Evolutionary conservation across 2,888 invertebrate genomes (phyloP), one percentile per base, ranked within the genome.

Genomic region (Drosophila algonquin): DNA sequence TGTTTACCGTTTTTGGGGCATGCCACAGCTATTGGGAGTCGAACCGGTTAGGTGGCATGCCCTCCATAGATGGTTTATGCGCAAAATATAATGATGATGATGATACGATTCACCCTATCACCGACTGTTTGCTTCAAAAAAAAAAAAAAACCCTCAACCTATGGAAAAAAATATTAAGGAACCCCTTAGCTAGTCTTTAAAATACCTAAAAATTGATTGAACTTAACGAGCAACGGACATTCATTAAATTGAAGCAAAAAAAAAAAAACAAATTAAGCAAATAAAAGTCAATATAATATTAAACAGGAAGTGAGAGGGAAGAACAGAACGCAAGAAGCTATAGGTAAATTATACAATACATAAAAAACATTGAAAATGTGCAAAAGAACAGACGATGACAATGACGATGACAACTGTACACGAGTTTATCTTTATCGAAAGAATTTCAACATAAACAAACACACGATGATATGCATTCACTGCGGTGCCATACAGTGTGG

Each of bases 191-290:
- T 67, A 67, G 67, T 56, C 67, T 65, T 65, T 67, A 44, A 72
- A 73, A 73, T 72, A 55, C 54, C 56, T 46, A 30, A 32, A 5
- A 44, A 45, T 80, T 68, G 57, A 87, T 78, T 81, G 76, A 86
- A 72, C 79, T 89, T 87, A 87, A 79, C 75, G 82, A 57, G 56
- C 86, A 85, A 87, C 86, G 82, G 87, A 84, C 83, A 87, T 89
- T 87, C 89, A 88, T 77, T 62, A 54, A 81, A 77, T 81, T 75
- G 81, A 87, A 76, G 55, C 44, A 73, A 72, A 73, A n/a, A 8
- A 27, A 30, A 8, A 8, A 8, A 30, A 30, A 8, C 1, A 30
- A 63, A 50, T 40, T 30, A 57, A 62, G 53, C 18, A 18, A 70
- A 54, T 69, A 45, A 65, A 45, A 54, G 14, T 52, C 58, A 53